Conservation (phyloP, 2,797 vertebrate species). For the Buceros bicornis region DNA sequence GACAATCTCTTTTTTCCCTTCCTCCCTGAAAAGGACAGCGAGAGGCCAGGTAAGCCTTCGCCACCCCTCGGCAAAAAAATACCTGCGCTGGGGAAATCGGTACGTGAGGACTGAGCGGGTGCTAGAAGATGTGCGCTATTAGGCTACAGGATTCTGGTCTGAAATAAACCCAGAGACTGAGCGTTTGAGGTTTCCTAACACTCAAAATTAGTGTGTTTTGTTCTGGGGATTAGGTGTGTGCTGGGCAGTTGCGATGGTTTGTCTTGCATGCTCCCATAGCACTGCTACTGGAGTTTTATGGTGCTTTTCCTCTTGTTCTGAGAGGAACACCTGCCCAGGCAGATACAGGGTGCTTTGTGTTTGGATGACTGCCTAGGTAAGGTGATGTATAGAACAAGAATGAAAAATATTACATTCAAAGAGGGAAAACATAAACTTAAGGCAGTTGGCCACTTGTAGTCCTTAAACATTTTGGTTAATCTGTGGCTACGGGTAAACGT, state of each 20-base stretch:
- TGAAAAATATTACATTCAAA: neutral
- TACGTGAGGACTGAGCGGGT: neutral
- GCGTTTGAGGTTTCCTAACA: neutral
- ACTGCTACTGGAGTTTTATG: neutral
- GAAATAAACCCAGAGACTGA: neutral
- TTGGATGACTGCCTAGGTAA: neutral
- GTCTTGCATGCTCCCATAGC: accelerated
- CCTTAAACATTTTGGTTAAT: neutral
- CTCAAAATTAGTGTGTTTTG: neutral
- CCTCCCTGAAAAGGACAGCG: neutral
- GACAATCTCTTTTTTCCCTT: neutral
- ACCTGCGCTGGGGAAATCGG: neutral
- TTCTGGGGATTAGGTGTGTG: neutral
- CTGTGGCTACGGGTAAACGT: neutral
- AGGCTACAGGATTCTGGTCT: neutral
- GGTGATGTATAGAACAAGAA: neutral
- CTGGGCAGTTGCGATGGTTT: neutral
- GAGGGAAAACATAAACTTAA: neutral
- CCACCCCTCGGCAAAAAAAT: neutral
- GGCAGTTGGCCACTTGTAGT: neutral
- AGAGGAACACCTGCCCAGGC: neutral
- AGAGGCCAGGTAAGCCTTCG: neutral
- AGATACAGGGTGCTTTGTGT: accelerated
- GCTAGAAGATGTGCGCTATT: neutral
- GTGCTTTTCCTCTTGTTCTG: neutral